Percentiles rank a stretch among this genome's conserved stretches.
These are phyloP conservation scores for Ornithoptera alexandrae DNA, from an alignment of 2,888 invertebrate species.

Conservation along the genomic window DNA sequence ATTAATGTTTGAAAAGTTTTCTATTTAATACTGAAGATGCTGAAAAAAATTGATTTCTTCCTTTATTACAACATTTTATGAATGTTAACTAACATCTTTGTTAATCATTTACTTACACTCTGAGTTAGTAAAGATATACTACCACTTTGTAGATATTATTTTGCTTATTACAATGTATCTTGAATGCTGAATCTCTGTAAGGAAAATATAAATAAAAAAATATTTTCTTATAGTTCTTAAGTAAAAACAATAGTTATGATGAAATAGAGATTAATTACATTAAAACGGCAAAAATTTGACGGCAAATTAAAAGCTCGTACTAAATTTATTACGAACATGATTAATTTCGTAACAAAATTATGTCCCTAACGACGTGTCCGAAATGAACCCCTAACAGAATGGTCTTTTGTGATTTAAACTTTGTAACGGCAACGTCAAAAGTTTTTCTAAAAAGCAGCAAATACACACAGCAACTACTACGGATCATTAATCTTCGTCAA, in stretches of 20 bases:
- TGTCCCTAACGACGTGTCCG: slow-evolving; percentile 10
- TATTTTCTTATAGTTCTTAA: too few species aligned
- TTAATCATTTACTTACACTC: too few species aligned
- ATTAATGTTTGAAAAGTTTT: too few species aligned
- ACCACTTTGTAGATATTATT: too few species aligned
- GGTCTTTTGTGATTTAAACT: slow-evolving; percentile 22
- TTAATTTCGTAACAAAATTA: slow-evolving; percentile 18
- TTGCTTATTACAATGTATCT: too few species aligned
- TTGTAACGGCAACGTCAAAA: slow-evolving; percentile 10
- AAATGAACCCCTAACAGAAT: slow-evolving; percentile 14
- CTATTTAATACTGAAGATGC: too few species aligned
- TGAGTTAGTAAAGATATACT: too few species aligned
- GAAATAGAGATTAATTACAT: background rate
- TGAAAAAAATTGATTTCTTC: too few species aligned
- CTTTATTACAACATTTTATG: too few species aligned
- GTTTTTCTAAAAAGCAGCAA: slow-evolving; percentile 12
- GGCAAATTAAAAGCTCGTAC: background rate
- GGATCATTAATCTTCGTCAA: slow-evolving; percentile 64
- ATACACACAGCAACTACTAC: slow-evolving; percentile 41
- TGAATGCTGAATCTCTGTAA: too few species aligned
- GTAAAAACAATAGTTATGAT: background rate
- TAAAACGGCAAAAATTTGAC: background rate
- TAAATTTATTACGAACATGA: background rate
- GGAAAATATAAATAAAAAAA: too few species aligned
- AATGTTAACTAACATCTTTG: too few species aligned